Conservation (phyloP, 2,888 invertebrate species). For the Trypoxylon attenuatum region DNA sequence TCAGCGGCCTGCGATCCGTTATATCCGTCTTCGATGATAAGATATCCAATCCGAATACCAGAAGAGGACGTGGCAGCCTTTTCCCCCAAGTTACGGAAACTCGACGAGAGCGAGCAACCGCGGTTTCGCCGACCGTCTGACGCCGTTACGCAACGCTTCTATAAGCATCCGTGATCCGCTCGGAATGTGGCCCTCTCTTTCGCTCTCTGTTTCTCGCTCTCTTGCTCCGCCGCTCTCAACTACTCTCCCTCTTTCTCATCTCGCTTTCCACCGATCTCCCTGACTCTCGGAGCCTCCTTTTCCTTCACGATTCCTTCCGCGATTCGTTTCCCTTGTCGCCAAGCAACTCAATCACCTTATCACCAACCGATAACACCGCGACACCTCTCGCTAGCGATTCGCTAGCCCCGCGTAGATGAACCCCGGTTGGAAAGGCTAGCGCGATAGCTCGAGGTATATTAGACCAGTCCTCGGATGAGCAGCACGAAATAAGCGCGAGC, state of each 20-base stretch:
- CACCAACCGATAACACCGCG: too few species aligned
- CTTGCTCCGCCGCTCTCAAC: conserved; percentile 31
- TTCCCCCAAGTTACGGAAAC: conserved; percentile 49
- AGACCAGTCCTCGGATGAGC: too few species aligned
- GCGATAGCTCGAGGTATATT: too few species aligned
- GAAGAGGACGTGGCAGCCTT: conserved; percentile 26
- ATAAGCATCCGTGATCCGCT: conserved; percentile 73
- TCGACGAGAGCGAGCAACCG: conserved; percentile 48
- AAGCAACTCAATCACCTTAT: too few species aligned
- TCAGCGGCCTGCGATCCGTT: background rate
- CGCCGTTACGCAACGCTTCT: conserved; percentile 73
- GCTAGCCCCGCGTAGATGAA: too few species aligned
- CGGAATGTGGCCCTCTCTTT: conserved; percentile 66
- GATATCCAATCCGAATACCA: conserved; percentile 8
- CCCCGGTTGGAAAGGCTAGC: too few species aligned
- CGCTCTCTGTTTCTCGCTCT: conserved; percentile 27
- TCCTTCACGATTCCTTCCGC: conserved; percentile 21
- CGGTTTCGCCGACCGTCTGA: conserved; percentile 60
- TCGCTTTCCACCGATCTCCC: background rate
- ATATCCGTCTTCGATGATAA: conserved; percentile 17
- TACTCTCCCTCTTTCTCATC: conserved; percentile 1
- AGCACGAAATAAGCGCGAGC: too few species aligned
- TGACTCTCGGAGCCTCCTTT: conserved; percentile 2
- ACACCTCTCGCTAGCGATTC: too few species aligned
- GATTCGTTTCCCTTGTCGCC: too few species aligned